Conservation (phyloP, 2,888 invertebrate genomes). For the Arrhopalites spinosus region DNA sequence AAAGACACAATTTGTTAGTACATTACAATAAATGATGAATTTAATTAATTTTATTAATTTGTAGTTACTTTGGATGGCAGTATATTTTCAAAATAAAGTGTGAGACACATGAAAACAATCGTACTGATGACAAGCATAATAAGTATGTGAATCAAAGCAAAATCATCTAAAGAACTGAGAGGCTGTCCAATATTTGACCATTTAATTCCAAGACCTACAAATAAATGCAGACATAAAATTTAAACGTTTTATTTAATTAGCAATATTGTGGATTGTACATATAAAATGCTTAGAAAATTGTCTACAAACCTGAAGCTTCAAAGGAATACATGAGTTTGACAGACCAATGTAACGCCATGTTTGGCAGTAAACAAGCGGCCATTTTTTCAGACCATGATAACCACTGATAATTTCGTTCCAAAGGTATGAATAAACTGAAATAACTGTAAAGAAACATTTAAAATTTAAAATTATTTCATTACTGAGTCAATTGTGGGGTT, state of each 20-base stretch:
- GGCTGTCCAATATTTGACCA: constrained; percentile 59
- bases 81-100: constrained; percentile 68
- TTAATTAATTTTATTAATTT: too few relatives aligned
- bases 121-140: constrained; percentile 56
- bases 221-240: background rate
- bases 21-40: too few relatives aligned
- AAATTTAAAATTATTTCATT: too few relatives aligned
- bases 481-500: too few relatives aligned
- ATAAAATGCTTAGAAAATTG: background rate
- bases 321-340: constrained; percentile 55
- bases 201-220: constrained; percentile 58
- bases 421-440: constrained; percentile 48
- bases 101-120: constrained; percentile 63
- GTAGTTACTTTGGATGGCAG: too few relatives aligned
- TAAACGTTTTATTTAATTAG: background rate
- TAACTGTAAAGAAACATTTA: too few relatives aligned
- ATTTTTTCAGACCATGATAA: constrained; percentile 53
- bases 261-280: background rate
- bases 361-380: constrained; percentile 56
- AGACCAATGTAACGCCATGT: constrained; percentile 57
- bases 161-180: constrained; percentile 57
- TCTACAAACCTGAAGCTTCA: constrained; percentile 54
- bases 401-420: constrained; percentile 48
- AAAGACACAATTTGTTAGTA: too few relatives aligned
- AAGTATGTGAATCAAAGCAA: constrained; percentile 59